Evolutionary conservation across 2,797 vertebrate species (phyloP), one percentile per base, ranked within the genome.

Genomic region (Rhinatrema bivittatum): DNA sequence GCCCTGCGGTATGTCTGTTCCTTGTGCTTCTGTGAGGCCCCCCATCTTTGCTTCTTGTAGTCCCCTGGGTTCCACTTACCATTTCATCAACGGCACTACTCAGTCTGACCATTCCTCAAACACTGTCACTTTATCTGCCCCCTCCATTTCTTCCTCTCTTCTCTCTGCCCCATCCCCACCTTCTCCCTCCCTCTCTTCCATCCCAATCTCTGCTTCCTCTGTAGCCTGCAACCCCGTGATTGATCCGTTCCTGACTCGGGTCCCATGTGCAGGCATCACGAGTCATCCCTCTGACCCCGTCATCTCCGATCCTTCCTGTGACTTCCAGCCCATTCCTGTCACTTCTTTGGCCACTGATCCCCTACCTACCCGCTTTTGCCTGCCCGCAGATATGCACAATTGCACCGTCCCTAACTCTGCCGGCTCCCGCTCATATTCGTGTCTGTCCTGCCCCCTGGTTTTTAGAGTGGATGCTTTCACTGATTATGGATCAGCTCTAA

Each of bases 401-500:
- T n/a, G n/a, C 32, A 7, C 25, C 37, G 39, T 33, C 32, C 32
- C 26, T 16, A 27, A 48, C 7, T 25, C 46, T 18, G 28, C n/a
- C n/a, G n/a, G n/a, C 15, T 23, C 38, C 46, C 14, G 5, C 46
- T 14, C 27, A 26, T n/a, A n/a, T 20, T 36, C 38, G 23, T 42
- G 32, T 13, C 55, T 59, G 62, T 41, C 40, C 28, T 50, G 52
- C 46, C 42, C 46, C 20, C 49, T 70, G 38, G 50, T 58, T 62
- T 70, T 68, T 58, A 35, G 84, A 13, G 63, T 91, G 2, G 90
- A 91, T 31, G 85, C 86, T 1, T 92, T 93, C 68, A 82, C 88
- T 0, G 89, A 91, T 46, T 91, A 90, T n/a, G 90, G 87, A 25
- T 86, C 87, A 3, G 81, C 91, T 1, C 90, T 94, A 31, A 85